Conservation (phyloP, 1,140 invertebrate species). For the Cotesia typhae region DNA sequence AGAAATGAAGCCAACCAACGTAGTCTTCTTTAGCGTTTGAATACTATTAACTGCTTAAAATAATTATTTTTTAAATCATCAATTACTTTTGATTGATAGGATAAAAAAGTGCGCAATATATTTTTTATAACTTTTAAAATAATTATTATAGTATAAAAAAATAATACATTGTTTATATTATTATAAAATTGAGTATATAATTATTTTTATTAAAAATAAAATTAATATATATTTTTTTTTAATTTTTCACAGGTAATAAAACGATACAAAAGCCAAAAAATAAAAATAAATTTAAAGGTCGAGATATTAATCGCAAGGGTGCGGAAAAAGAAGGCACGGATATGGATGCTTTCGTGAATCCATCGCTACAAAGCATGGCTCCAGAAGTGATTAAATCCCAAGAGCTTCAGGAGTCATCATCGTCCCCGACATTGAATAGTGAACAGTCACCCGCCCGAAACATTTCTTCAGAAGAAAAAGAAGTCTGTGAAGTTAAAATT, state of each 20-base stretch:
- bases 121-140: too few species aligned
- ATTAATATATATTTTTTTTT: not conserved
- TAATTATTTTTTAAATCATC: too few species aligned
- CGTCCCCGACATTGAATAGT: not conserved
- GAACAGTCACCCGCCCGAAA: not conserved
- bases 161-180: not conserved
- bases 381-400: constrained; percentile 34
- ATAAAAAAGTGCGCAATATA: too few species aligned
- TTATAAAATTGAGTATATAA: not conserved
- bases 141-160: too few species aligned
- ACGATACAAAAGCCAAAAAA: constrained; percentile 59
- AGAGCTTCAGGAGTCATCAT: not conserved
- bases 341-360: constrained; percentile 65
- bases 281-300: constrained; percentile 58
- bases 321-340: constrained; percentile 66
- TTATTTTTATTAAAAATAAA: not conserved
- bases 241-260: constrained; percentile 52
- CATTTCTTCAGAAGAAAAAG: constrained; percentile 25
- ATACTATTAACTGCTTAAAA: too few species aligned
- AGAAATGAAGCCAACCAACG: too few species aligned
- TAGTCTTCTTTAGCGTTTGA: too few species aligned
- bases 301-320: constrained; percentile 63
- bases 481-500: constrained; percentile 6
- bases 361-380: constrained; percentile 42
- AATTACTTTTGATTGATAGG: too few species aligned